phyloP scores from a whole-genome alignment of 2,888 invertebrate genomes.

The Pollenia labialis region DNA sequence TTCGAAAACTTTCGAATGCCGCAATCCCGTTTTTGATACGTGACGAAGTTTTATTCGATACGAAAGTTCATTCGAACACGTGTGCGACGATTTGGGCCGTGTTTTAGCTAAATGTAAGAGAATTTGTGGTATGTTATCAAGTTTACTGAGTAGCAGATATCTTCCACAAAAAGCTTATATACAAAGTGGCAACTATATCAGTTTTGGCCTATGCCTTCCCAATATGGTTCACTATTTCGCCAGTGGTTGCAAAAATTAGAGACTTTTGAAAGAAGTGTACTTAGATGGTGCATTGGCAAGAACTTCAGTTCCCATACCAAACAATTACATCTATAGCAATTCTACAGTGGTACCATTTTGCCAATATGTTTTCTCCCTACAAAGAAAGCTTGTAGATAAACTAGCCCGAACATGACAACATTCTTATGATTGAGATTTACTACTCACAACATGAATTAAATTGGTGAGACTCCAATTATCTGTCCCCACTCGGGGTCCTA shows the following conservation, averaged over 20 bases:
- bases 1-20: too few relatives aligned
- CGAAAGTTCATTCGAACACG: too few relatives aligned
- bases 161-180: constrained; percentile 13
- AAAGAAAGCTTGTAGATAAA: neutral
- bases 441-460: neutral
- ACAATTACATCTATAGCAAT: constrained; percentile 10
- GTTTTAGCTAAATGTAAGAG: neutral
- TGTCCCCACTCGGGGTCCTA: too few relatives aligned
- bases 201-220: constrained; percentile 16
- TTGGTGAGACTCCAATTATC: neutral
- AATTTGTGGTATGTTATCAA: neutral
- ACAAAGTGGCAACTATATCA: constrained; percentile 24
- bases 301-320: constrained; percentile 10
- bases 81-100: too few relatives aligned
- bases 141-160: neutral
- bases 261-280: constrained; percentile 14
- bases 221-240: constrained; percentile 45
- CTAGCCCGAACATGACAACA: neutral
- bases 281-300: constrained; percentile 19
- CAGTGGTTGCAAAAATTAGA: constrained; percentile 26
- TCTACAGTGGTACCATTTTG: neutral
- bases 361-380: neutral
- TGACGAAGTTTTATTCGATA: too few relatives aligned
- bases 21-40: too few relatives aligned
- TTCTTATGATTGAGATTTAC: neutral